Base-by-base conservation (phyloP, 2,113 vertebrate species). In the Tychaedon coryphoeus region DNA sequence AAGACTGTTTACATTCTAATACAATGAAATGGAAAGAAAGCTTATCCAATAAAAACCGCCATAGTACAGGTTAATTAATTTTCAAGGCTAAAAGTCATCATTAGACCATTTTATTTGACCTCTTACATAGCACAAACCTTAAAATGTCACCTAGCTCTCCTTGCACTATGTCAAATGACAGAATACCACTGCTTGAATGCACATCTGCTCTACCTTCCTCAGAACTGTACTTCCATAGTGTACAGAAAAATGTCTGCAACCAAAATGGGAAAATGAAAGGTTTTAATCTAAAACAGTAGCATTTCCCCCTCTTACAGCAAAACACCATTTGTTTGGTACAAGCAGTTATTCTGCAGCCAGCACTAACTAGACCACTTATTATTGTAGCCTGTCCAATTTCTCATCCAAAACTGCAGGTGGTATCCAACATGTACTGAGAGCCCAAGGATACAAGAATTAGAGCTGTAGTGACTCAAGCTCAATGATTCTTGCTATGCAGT, bases 391-490 rank as follows among this genome's bases (percentile, higher is more conserved):
- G 86, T 79, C 74, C 82, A 83, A 78, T 95, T 92, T 58, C 82
- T 92, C 88, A 92, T 74, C 85, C 77, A 86, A 87, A 91, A 87
- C 56, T 71, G 70, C 66, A 75, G 43, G 87, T 60, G 43, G 70
- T 75, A 90, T 89, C 92, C 85, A 91, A 75, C 34, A 85, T 19
- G 38, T 2, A 75, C 74, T 50, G 88, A 88, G 88, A 96, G 92
- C 50, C 90, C 90, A 93, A 92, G 93, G 92, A 94, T 86, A 92
- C 71, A 88, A 72, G 92, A 96, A 75, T 94, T 90, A 93, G 78
- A 94, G 71, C 42, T 61, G 61, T 6, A 72, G 85, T 28, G 36
- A 62, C 74, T 85, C 48, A 18, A 48, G 71, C 67, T 86, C 82
- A 54, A 47, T 72, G 86, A 88, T 53, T 92, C 92, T 82, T 88